Conservation (phyloP, 2,888 invertebrate genomes). For the Petrolisthes cinctipes region DNA sequence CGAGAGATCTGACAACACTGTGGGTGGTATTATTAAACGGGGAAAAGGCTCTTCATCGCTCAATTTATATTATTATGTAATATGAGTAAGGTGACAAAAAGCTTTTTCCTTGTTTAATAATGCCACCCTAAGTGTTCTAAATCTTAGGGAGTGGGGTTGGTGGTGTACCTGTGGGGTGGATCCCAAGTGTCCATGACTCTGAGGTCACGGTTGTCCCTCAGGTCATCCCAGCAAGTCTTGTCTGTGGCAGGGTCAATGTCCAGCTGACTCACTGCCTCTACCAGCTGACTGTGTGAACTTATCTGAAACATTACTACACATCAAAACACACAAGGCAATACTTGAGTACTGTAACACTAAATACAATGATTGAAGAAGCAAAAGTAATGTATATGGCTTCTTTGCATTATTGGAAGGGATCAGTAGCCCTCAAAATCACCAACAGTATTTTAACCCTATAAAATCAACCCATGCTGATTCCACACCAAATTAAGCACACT, state of each 20-base stretch:
- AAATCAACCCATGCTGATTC: background rate
- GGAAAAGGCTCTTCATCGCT: too few relatives aligned
- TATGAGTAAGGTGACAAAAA: background rate
- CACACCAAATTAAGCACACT: background rate
- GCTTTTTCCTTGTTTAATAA: background rate
- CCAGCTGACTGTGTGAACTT: slow-evolving; percentile 68
- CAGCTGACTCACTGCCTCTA: slow-evolving; percentile 73
- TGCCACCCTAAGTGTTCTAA: background rate
- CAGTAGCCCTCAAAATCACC: background rate
- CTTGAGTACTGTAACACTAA: too few relatives aligned
- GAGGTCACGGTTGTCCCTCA: slow-evolving; percentile 83
- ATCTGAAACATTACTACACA: slow-evolving; percentile 24
- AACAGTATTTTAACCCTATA: background rate
- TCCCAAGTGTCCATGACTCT: slow-evolving; percentile 73
- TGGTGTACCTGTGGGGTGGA: slow-evolving; percentile 39
- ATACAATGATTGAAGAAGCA: too few relatives aligned
- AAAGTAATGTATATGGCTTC: too few relatives aligned
- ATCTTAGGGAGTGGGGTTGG: background rate
- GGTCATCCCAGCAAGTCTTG: slow-evolving; percentile 75
- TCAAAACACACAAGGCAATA: too few relatives aligned
- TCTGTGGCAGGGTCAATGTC: slow-evolving; percentile 76
- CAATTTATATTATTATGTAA: too few relatives aligned
- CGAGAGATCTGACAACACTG: too few relatives aligned
- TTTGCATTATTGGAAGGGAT: too few relatives aligned
- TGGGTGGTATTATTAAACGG: too few relatives aligned